Conservation (phyloP, 2,888 invertebrate species). For the Dicranocentrus wangi region DNA sequence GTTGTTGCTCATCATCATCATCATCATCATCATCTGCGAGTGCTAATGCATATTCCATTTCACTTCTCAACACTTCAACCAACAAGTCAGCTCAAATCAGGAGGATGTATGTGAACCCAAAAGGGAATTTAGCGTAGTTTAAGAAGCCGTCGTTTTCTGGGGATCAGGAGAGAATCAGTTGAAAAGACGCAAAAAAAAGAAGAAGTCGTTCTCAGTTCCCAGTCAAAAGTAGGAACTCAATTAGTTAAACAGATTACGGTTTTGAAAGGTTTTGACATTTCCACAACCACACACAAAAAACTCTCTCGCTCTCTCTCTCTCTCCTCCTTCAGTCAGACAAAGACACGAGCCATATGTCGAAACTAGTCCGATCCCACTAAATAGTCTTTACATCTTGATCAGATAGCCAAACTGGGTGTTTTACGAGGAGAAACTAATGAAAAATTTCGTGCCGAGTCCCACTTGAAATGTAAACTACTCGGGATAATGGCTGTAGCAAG, state of each 20-base stretch:
- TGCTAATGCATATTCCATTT: conserved; percentile 63
- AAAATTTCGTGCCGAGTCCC: no score
- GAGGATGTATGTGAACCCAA: no score
- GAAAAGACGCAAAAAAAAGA: background rate
- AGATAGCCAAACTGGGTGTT: background rate
- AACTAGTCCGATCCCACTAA: background rate
- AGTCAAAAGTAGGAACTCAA: conserved; percentile 57
- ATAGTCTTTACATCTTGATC: conserved; percentile 5
- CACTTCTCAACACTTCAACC: conserved; percentile 65
- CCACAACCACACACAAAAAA: conserved; percentile 17
- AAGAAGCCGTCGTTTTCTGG: no score
- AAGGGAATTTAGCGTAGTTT: no score
- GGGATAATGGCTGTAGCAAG: no score
- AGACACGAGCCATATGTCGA: conserved; percentile 61
- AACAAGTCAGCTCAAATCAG: conserved; percentile 63
- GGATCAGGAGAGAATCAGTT: conserved; percentile 8
- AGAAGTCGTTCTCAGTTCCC: no score
- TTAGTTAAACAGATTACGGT: conserved; percentile 62
- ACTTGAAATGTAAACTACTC: no score
- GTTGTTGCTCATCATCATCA: conserved; percentile 18
- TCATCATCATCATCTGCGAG: conserved; percentile 38
- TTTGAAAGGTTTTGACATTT: conserved; percentile 68
- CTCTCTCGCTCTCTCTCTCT: no score
- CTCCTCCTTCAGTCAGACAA: conserved; percentile 58
- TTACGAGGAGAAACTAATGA: no score